Evolutionary conservation across 2,113 vertebrate species (phyloP), one percentile per base, ranked within the genome.

Genomic region (Odobenus rosmarus): DNA sequence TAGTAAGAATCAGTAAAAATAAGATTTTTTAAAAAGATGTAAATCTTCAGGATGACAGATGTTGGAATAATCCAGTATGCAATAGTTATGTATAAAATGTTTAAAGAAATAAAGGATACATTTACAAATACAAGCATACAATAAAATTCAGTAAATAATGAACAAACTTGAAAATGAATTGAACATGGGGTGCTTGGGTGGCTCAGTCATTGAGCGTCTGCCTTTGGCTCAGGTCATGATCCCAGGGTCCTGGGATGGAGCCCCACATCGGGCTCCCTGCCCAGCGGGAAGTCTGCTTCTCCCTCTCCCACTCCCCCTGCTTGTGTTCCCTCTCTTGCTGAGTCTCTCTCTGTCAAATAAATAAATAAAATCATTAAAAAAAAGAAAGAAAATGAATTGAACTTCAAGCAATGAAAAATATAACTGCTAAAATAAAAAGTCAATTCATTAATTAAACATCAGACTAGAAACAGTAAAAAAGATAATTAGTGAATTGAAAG

Each of bases 331-430:
- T 46, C 46, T 46, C 46, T 46, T 1, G 7, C 46, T 46, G 46
- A 46, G 46, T 46, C 46, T 46, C 46, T 46, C 46, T 46, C 46
- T 46, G 46, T 46, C 46, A 46, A 46, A 46, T 46, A 46, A 46
- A 46, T 46, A 46, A 46, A 46, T 46, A 46, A 46, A 46, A 46
- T 46, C 46, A 46, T 46, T 46, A 1, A 46, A 46, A 46, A 46
- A 46, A 46, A 46, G 46, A 46, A 74, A 93, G 28, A 83, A 74
- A 84, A 36, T 71, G 53, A 89, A 28, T 31, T 86, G 18, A 77
- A 84, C n/a, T 77, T 77, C 10, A 8, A 93, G 71, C 42, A 77
- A 93, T 85, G 57, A 93, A 93, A 93, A 85, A 39, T 16, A 51
- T 76, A 53, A 86, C 49, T 76, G 13, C 55, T 71, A n/a, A 88